A percentile compares a stretch with the other conserved stretches of the same genome.
Conservation (phyloP, 2,888 invertebrate species). For the Hemithea aestivaria region DNA sequence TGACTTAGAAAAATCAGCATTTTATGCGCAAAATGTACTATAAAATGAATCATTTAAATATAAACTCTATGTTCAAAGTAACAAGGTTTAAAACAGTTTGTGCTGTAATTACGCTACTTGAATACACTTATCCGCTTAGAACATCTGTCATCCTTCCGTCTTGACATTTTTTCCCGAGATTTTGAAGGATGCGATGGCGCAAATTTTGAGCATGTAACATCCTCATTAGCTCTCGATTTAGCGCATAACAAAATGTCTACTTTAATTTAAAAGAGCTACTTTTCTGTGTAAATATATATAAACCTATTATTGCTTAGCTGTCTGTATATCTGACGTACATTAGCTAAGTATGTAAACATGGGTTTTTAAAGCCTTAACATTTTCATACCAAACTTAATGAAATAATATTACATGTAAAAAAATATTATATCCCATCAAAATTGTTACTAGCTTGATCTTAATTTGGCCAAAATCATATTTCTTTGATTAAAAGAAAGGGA, state of each 20-base stretch:
- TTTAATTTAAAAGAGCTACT: too few species aligned
- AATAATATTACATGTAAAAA: too few species aligned
- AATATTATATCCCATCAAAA: too few species aligned
- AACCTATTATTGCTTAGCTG: too few species aligned
- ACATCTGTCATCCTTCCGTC: slow-evolving; percentile 55
- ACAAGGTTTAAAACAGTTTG: slow-evolving; percentile 9
- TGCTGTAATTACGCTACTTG: slow-evolving; percentile 11
- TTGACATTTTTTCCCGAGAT: slow-evolving; percentile 24
- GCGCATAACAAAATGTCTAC: slow-evolving; percentile 10
- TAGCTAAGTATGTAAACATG: too few species aligned
- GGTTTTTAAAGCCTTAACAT: too few species aligned
- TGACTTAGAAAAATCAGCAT: slow-evolving; percentile 56
- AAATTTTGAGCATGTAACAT: slow-evolving; percentile 18
- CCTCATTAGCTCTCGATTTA: too few species aligned
- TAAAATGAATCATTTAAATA: slow-evolving; percentile 10
- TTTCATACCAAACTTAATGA: too few species aligned
- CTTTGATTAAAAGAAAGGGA: too few species aligned
- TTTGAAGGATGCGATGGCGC: slow-evolving; percentile 21
- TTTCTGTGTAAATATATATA: too few species aligned
- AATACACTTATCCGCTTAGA: slow-evolving; percentile 25
- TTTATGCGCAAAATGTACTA: slow-evolving; percentile 24
- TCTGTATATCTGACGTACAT: too few species aligned
- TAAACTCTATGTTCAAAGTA: slow-evolving; percentile 5
- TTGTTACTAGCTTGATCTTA: too few species aligned
- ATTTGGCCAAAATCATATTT: slow-evolving; percentile 1